Percentiles rank a stretch among this genome's conserved stretches.
phyloP scores from a whole-genome alignment of 1,140 invertebrate genomes.

The Drosophila pallidifrons region DNA sequence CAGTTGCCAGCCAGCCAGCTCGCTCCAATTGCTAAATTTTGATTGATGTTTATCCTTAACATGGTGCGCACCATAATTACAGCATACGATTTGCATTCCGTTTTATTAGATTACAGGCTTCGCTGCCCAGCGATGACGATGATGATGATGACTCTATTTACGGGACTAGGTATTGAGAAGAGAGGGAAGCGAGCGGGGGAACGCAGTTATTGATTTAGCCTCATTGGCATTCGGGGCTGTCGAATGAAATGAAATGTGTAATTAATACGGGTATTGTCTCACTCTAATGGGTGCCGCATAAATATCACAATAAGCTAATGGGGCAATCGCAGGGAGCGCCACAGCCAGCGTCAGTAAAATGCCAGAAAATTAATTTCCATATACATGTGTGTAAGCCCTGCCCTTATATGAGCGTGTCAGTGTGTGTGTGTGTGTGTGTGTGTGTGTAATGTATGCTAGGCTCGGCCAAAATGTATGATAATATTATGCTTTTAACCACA shows the following conservation, averaged over 20 bases:
- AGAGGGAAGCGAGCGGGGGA: not conserved
- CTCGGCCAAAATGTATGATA: slow-evolving; percentile 64
- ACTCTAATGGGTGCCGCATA: slow-evolving; percentile 70
- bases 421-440: slow-evolving; percentile 33
- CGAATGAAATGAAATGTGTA: slow-evolving; percentile 77
- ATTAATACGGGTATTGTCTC: slow-evolving; percentile 75
- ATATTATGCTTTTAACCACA: slow-evolving; percentile 82
- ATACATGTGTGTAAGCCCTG: slow-evolving; percentile 39
- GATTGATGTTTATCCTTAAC: slow-evolving; percentile 72
- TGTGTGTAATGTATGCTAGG: slow-evolving; percentile 25
- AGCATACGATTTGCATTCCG: slow-evolving; percentile 72
- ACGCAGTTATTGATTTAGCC: slow-evolving; percentile 66
- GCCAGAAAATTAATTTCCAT: slow-evolving; percentile 77
- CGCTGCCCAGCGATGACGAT: slow-evolving; percentile 56
- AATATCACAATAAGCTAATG: slow-evolving; percentile 76
- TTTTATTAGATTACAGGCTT: slow-evolving; percentile 73
- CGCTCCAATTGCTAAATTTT: slow-evolving; percentile 47
- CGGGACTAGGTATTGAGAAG: not conserved
- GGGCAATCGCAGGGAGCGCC: not conserved
- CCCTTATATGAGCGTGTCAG: slow-evolving; percentile 1
- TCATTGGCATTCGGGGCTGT: slow-evolving; percentile 52
- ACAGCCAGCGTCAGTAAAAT: slow-evolving; percentile 52
- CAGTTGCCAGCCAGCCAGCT: not conserved
- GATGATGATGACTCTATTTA: slow-evolving; percentile 62
- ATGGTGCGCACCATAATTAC: slow-evolving; percentile 56